A percentile compares a stretch with the other conserved stretches of the same genome.
phyloP scores from a whole-genome alignment of 1,140 invertebrate species.

The Rhyzopertha dominica region DNA sequence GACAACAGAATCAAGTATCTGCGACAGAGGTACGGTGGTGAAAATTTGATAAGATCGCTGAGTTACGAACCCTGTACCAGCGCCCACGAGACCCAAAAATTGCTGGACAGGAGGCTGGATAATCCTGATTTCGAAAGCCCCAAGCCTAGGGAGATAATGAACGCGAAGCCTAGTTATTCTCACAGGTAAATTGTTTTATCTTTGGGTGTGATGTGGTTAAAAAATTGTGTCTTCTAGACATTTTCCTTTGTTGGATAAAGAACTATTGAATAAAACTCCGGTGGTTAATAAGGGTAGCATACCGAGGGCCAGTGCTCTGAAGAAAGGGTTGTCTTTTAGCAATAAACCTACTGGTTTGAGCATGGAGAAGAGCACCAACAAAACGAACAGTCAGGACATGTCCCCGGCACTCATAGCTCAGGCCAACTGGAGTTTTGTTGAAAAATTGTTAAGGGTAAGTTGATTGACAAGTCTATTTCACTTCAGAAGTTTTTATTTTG shows the following conservation, averaged over 20 bases:
- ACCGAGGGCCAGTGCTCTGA: slow-evolving; percentile 38
- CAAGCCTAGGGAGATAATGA: slow-evolving; percentile 67
- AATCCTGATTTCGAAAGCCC: slow-evolving; percentile 75
- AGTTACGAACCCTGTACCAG: slow-evolving; percentile 73
- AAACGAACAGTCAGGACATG: slow-evolving; percentile 53
- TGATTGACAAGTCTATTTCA: neutral
- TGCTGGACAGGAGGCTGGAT: slow-evolving; percentile 65
- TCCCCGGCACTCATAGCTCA: slow-evolving; percentile 88
- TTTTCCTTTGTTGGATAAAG: slow-evolving; percentile 76
- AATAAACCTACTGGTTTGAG: slow-evolving; percentile 23
- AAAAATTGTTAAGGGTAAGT: slow-evolving; percentile 86
- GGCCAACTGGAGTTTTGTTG: slow-evolving; percentile 97
- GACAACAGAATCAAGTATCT: slow-evolving; percentile 72
- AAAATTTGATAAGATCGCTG: slow-evolving; percentile 69
- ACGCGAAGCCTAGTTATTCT: too few species aligned
- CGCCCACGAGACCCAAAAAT: slow-evolving; percentile 63
- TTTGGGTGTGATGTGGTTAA: too few species aligned
- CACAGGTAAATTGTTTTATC: too few species aligned
- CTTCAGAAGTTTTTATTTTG: neutral
- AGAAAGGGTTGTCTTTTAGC: slow-evolving; percentile 31
- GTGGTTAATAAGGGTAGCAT: slow-evolving; percentile 44
- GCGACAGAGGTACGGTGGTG: slow-evolving; percentile 64
- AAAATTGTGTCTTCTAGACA: slow-evolving; percentile 47
- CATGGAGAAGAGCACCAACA: slow-evolving; percentile 43
- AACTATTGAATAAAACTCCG: slow-evolving; percentile 57